Evolutionary conservation across 2,888 invertebrate species (phyloP), one percentile per base, ranked within the genome.

Genomic region (Halictus quadricinctus): DNA sequence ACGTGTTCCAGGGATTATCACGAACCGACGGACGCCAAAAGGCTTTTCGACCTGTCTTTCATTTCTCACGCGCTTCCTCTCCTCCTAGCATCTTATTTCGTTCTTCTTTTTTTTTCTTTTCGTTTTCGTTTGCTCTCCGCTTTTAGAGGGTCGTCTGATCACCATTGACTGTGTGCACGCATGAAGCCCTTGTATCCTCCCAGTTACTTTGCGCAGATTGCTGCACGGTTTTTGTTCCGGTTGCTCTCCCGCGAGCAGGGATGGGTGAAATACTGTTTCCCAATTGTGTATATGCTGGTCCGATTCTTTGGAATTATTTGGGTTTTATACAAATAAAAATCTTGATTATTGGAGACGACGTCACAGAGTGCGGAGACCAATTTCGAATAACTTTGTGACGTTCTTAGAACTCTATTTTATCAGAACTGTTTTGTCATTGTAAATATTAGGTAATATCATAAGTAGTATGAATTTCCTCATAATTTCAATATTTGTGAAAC

Each of bases 1-100:
- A 79, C 79, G 83, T 81, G 83, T 69, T 76, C 69, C 69, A 29
- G 21, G 70, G 81, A 89, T 89, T 85, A 89, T 78, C 80, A 60
- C 80, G 84, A 79, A 76, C 74, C 80, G 76, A 83, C 46, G 78
- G 41, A 72, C 46, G 79, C 66, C 72, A 86, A 86, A 84, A 54
- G 74, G 78, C 70, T 36, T 36, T 36, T 85, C 79, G 76, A 69
- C 58, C 85, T 76, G 80, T 85, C 36, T 86, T 85, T 75, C 25
- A 66, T 77, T 85, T 69, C 75, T 69, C 81, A 54, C 43, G 41
- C 85, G 69, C 2, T 64, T 29, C 64, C 29, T 29, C 29, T 29
- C 15, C 54, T 70, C 36, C 70, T 10, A 4, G 54, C 15, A 18
- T 74, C 54, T 54, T 74, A n/a, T 74, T 41, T 21, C 29, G 15